Percentiles rank a stretch among this genome's conserved stretches.
Evolutionary conservation across 2,888 invertebrate genomes (phyloP).

Genomic region (Taphrorychus bicolor): DNA sequence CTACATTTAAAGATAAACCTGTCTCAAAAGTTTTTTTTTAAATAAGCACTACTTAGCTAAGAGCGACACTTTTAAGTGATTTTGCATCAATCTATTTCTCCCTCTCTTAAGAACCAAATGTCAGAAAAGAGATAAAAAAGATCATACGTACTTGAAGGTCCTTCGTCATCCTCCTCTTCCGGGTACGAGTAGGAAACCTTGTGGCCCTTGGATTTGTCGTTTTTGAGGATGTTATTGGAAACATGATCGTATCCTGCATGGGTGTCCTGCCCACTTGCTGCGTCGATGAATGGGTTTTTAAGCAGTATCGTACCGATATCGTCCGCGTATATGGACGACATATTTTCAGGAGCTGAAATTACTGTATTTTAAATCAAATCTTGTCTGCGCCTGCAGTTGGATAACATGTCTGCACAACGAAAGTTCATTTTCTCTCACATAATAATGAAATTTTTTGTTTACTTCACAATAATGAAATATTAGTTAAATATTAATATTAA

Average conservation of each 20-base stretch:
- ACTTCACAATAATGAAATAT: too few relatives aligned
- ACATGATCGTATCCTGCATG: conserved; percentile 61
- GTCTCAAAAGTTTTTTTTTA: neutral
- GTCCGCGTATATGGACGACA: conserved; percentile 64
- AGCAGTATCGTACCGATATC: conserved; percentile 62
- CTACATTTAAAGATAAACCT: too few relatives aligned
- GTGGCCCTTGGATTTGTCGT: conserved; percentile 53
- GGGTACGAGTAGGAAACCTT: conserved; percentile 51
- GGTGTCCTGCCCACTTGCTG: conserved; percentile 63
- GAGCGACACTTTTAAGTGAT: neutral
- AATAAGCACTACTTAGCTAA: neutral
- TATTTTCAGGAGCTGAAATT: conserved; percentile 65
- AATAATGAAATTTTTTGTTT: too few relatives aligned
- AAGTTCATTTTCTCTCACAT: neutral
- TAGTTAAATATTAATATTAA: too few relatives aligned
- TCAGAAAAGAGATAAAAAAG: conserved; percentile 3
- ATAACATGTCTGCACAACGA: neutral
- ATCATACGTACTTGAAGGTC: conserved; percentile 42
- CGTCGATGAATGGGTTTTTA: conserved; percentile 68
- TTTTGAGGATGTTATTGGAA: conserved; percentile 59
- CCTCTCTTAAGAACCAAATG: too few relatives aligned
- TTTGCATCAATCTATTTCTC: conserved; percentile 6
- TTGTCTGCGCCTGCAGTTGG: too few relatives aligned
- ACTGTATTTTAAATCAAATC: conserved; percentile 20
- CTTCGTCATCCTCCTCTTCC: conserved; percentile 52